Base-by-base conservation (phyloP, 64 coral and sea anemone species). In the Montipora capricornis region DNA sequence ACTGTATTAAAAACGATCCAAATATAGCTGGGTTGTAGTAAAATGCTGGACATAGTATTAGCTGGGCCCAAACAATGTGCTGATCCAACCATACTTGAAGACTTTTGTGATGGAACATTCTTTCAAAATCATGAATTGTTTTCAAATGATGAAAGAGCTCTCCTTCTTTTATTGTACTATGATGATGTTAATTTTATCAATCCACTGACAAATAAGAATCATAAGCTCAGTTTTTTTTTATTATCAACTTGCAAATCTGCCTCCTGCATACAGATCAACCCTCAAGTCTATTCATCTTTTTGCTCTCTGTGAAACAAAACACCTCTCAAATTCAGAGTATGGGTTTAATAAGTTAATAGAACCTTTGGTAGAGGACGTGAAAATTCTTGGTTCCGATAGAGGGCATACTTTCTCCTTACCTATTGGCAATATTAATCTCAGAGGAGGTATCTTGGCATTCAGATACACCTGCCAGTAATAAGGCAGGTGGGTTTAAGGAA, bases 231-330 rank as follows among this genome's bases (percentile, higher is more conserved):
- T n/a, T 26, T 77, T 79, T 45, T 45, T 87, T 37, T 92, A 92
- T 75, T 92, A 92, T 47, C 91, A 92, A 44, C 68, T 92, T 47
- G 81, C 19, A 57, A 92, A 92, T 59, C 66, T 92, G 48, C 7
- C 37, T 37, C 71, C 74, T 58, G 17, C 60, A 47, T 92, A 74
- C 47, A 73, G 91, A 44, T 92, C 91, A 59, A 92, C 84, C 47
- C 17, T 92, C 49, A 92, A 79, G 51, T 92, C 91, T 64, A 92
- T 92, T 11, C 73, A 92, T 10, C 66, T 68, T 15, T 68, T 68
- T 17, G 66, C 66, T 17, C 5, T 68, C 19, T 68, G 66, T 68
- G 14, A 68, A 4, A 68, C 29, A 47, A 87, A 19, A 20, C n/a
- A 50, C 44, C n/a, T 62, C 20, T 55, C 52, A 55, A 55, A 55